These are phyloP conservation scores for Laterallus jamaicensis DNA, from an alignment of 2,113 vertebrate species.

Conservation along the genomic window DNA sequence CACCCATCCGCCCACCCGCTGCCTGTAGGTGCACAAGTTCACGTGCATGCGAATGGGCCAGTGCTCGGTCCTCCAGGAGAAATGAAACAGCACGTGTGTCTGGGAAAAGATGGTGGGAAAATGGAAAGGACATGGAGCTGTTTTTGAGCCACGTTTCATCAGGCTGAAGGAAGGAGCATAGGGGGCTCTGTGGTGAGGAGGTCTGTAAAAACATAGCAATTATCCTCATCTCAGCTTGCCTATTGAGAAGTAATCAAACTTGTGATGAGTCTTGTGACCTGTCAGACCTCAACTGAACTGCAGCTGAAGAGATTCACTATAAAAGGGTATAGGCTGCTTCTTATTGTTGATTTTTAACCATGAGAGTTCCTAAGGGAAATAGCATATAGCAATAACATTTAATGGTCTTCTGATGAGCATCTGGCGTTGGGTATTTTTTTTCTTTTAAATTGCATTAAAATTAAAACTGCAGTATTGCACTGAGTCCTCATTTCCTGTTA, in stretches of 20 bases:
- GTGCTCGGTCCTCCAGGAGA: neutral
- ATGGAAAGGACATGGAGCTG: neutral
- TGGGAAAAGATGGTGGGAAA: neutral
- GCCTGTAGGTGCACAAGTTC: neutral
- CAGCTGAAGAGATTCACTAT: neutral
- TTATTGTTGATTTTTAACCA: slow-evolving; percentile 49
- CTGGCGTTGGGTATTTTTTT: slow-evolving; percentile 21
- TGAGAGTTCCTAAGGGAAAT: slow-evolving; percentile 40
- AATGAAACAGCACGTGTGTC: neutral
- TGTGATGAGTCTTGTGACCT: slow-evolving; percentile 20
- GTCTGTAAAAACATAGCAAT: neutral
- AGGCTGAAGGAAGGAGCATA: neutral
- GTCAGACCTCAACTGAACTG: slow-evolving; percentile 6
- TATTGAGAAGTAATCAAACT: slow-evolving; percentile 40
- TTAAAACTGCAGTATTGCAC: slow-evolving; percentile 48
- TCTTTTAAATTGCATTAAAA: slow-evolving; percentile 50
- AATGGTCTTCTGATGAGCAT: slow-evolving; percentile 54
- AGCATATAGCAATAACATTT: slow-evolving; percentile 44
- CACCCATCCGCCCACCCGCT: neutral
- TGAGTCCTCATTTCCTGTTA: slow-evolving; percentile 61
- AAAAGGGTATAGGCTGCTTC: neutral
- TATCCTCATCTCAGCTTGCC: slow-evolving; percentile 5
- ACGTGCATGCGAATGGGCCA: accelerated
- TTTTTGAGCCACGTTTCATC: neutral
- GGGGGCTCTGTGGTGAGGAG: neutral